Evolutionary conservation across 2,888 invertebrate genomes (phyloP), one percentile per base, ranked within the genome.

Genomic region (Tortrix viridana): DNA sequence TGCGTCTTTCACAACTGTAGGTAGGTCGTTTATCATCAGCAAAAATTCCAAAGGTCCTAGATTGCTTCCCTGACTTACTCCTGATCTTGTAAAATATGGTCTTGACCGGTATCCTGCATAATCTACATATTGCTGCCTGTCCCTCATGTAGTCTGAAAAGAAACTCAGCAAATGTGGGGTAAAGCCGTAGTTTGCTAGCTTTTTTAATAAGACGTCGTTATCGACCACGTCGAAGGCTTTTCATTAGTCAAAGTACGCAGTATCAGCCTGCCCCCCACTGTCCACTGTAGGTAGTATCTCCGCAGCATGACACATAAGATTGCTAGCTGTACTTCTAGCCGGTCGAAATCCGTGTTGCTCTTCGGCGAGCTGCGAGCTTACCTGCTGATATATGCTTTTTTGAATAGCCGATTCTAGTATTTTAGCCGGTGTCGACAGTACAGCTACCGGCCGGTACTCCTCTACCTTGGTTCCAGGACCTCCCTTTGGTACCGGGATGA

Each of bases 241-340:
- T n/a, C n/a, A n/a, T n/a, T 56, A 60, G 19, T 65, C 65, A 20
- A 60, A 50, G 18, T 56, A 65, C n/a, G 60, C 50, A n/a, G 43
- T 43, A 43, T 43, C 43, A 16, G 43, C 43, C 43, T 43, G 43
- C n/a, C 43, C 43, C 16, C 43, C 43, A n/a, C 43, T n/a, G 16
- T 43, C 16, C 6, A 43, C 43, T 16, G 43, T 43, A 2, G 43
- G 43, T 43, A 43, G 1, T 16, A 43, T 4, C 9, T 43, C 43
- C 14, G n/a, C 16, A 14, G 16, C 43, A 6, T 43, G 6, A 43
- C 43, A 14, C 2, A 43, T n/a, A 16, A 43, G 43, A n/a, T 43
- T 43, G 6, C 43, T 16, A 16, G 1, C 19, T n/a, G n/a, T n/a
- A n/a, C n/a, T n/a, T n/a, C n/a, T n/a, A n/a, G n/a, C n/a, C n/a